Base-by-base conservation (phyloP, 1,140 invertebrate species). In the Neodiprion fabricii region DNA sequence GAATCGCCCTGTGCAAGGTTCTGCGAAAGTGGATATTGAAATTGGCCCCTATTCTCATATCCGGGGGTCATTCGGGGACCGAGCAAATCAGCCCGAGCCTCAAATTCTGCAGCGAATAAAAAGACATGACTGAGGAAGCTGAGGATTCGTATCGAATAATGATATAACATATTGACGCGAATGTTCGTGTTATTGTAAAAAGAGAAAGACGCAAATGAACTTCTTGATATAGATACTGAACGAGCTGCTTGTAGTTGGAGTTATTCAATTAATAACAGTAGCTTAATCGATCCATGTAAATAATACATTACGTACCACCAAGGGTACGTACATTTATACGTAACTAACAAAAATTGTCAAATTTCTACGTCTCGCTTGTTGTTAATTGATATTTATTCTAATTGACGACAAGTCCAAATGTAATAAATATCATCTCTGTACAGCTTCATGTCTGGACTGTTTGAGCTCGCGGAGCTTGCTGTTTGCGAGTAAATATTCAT, bases 1-100 rank as follows among this genome's bases (percentile, higher is more conserved):
- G 67, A 69, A 69, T 21, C 12, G 28, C 8, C 67, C 10, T 23
- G 11, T 21, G 21, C 21, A 14, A 69, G 40, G 21, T 69, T 69
- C 40, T 69, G 67, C 67, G 67, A 69, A 23, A 69, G 67, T 47
- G 67, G 67, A 69, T 47, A 69, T 47, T 69, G 67, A 69, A 69
- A 61, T 12, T 61, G 53, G n/a, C 53, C 11, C 3, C n/a, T 61
- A 14, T 61, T 61, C n/a, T 61, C n/a, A 17, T 61, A 61, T 61
- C n/a, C 53, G 53, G 11, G 53, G n/a, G 53, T 61, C n/a, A 61
- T 61, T 61, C 53, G n/a, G n/a, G 53, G 53, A 61, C n/a, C 8
- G 4, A 9, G 53, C 53, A 14, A 11, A 61, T 61, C 53, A 17
- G n/a, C n/a, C 11, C 9, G 53, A 61, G 53, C n/a, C 11, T 14